Evolutionary conservation across 2,113 vertebrate genomes (phyloP).

Genomic region (Oryzias woworae): DNA sequence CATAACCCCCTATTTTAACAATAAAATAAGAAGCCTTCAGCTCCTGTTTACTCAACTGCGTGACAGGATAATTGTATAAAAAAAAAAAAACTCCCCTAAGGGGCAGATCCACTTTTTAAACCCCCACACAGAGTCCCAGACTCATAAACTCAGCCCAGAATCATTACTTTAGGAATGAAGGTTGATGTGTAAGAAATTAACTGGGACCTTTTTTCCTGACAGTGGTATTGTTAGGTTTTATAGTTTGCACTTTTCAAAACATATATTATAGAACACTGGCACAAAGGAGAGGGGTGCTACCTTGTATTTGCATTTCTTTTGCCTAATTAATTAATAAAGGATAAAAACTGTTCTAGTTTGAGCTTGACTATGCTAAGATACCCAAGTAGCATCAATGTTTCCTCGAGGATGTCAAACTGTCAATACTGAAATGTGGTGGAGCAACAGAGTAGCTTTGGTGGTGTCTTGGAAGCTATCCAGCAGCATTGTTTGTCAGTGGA

Average conservation of each 20-base stretch:
- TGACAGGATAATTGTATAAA: not conserved
- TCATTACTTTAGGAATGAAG: slow-evolving; percentile 19
- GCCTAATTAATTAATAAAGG: slow-evolving; percentile 26
- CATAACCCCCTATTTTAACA: too few relatives aligned
- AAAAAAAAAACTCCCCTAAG: slow-evolving; percentile 31
- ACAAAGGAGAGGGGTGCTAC: not conserved
- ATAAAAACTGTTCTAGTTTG: slow-evolving; percentile 22
- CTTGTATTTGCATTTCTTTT: not conserved
- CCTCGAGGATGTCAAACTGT: slow-evolving; percentile 44
- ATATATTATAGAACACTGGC: not conserved
- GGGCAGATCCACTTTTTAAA: slow-evolving; percentile 49
- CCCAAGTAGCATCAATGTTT: slow-evolving; percentile 44
- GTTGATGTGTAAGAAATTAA: slow-evolving; percentile 15
- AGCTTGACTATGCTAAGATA: not conserved
- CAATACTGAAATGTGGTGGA: slow-evolving; percentile 40
- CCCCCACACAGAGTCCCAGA: slow-evolving; percentile 28
- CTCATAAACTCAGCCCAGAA: slow-evolving; percentile 32
- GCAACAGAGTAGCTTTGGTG: slow-evolving; percentile 23
- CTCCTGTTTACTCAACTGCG: too few relatives aligned
- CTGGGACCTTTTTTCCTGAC: slow-evolving; percentile 1
- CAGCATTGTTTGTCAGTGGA: slow-evolving; percentile 24
- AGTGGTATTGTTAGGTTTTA: slow-evolving; percentile 6
- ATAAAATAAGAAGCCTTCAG: too few relatives aligned
- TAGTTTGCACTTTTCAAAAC: not conserved
- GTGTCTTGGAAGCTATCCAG: slow-evolving; percentile 34